Conservation (phyloP, 1,140 invertebrate genomes). For the Elymnias hypermnestra region DNA sequence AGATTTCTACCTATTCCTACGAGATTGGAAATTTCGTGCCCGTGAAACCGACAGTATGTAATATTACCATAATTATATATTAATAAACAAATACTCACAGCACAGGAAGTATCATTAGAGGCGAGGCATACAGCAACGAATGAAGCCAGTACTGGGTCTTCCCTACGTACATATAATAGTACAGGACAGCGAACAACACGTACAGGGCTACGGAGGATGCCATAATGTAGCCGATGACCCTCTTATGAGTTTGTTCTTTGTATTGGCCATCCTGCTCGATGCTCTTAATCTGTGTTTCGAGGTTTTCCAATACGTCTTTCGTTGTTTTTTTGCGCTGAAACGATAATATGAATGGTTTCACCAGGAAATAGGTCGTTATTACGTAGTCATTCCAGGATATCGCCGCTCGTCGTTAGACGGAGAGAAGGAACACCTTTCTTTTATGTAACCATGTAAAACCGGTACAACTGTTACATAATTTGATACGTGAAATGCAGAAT, state of each 20-base stretch:
- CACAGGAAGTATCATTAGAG: slow-evolving; percentile 80
- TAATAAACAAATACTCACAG: slow-evolving; percentile 43
- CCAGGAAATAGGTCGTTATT: too few species aligned
- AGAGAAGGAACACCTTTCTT: too few species aligned
- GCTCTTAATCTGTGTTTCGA: slow-evolving; percentile 88
- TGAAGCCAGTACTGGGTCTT: slow-evolving; percentile 76
- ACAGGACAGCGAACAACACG: slow-evolving; percentile 81
- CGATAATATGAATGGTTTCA: slow-evolving; percentile 36
- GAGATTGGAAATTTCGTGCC: too few species aligned
- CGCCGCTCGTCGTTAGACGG: too few species aligned
- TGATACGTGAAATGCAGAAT: too few species aligned
- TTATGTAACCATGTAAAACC: too few species aligned
- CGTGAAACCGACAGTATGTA: too few species aligned
- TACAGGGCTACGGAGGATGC: slow-evolving; percentile 89
- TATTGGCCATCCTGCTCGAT: slow-evolving; percentile 87
- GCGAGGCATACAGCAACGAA: slow-evolving; percentile 77
- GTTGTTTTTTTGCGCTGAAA: slow-evolving; percentile 89
- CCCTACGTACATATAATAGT: slow-evolving; percentile 83
- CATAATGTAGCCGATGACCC: slow-evolving; percentile 86
- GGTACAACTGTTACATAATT: too few species aligned
- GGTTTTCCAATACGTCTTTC: slow-evolving; percentile 83
- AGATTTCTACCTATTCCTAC: too few species aligned
- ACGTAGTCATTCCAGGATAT: too few species aligned
- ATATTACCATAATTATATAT: too few species aligned
- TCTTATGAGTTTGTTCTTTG: slow-evolving; percentile 87